Evolutionary conservation across 2,797 vertebrate species (phyloP), one percentile per base, ranked within the genome.

Genomic region (Mus minutoides): DNA sequence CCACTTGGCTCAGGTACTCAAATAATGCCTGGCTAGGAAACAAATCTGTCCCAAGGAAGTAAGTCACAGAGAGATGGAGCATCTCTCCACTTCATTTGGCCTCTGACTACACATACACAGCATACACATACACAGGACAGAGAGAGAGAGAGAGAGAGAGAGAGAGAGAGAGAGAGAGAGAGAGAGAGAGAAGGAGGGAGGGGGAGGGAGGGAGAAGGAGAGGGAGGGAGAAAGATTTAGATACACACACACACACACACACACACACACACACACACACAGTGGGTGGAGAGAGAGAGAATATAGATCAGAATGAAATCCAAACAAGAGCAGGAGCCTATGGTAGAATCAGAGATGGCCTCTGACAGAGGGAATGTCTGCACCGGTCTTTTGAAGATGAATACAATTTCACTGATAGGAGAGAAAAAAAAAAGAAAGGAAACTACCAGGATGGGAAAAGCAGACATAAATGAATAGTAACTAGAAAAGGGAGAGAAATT

Each of bases 341-440:
- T 0, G n/a, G 26, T 0, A 3, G 69, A 78, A 73, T 71, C 79
- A 85, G 83, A 40, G 71, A 11, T 0, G 6, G 43, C 26, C 56
- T 89, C 90, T 14, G 13, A 34, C 54, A 75, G 89, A 94, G n/a
- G 82, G 14, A 67, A 46, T 34, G 37, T 75, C 26, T 85, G 40
- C 13, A 29, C 2, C 31, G 76, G 54, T 34, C 60, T 69, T 92
- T 56, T 17, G 84, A 84, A 64, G 34, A 90, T 9, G 6, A 96
- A 43, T 75, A 71, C 22, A 82, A 93, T 78, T 85, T 60, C 43
- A 76, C 26, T 69, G 9, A 54, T 64, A n/a, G 29, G 21, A 49
- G 43, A 62, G 29, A 80, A 87, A 82, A 43, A 24, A 24, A 34
- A 85, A 86, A 14, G 17, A 58, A 58, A 84, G 37, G 58, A 90